These are phyloP conservation scores for Bovichtus variegatus DNA, from an alignment of 2,797 vertebrate genomes.

Conservation along the genomic window DNA sequence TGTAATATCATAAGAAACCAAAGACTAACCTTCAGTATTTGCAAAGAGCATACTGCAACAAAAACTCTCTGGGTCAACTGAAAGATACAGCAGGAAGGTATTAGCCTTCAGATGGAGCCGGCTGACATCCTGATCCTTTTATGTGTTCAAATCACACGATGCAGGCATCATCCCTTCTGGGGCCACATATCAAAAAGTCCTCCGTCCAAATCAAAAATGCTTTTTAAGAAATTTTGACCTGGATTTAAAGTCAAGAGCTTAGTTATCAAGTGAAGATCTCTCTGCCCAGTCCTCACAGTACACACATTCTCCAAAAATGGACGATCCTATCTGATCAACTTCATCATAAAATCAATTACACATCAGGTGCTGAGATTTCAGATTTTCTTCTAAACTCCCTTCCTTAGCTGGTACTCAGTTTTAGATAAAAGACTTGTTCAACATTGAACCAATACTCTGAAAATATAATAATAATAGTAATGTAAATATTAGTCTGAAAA, in stretches of 20 bases:
- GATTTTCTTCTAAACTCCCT: not conserved
- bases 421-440: no score
- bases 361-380: not conserved
- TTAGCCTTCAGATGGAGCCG: not conserved
- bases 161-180: not conserved
- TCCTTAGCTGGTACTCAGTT: not conserved
- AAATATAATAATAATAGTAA: no score
- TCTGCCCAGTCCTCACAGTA: not conserved
- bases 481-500: no score
- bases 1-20: not conserved
- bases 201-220: not conserved
- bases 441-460: not conserved
- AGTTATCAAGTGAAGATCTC: not conserved
- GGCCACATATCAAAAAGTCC: not conserved
- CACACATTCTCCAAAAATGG: not conserved
- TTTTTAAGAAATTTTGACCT: not conserved
- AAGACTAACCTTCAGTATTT: not conserved
- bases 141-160: not conserved
- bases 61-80: not conserved
- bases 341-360: not conserved
- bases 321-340: not conserved
- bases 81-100: not conserved
- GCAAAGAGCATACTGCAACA: not conserved
- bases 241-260: conserved; percentile 1
- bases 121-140: not conserved